These are phyloP conservation scores for Mya arenaria DNA, from an alignment of 1,140 invertebrate species.

Conservation along the genomic window DNA sequence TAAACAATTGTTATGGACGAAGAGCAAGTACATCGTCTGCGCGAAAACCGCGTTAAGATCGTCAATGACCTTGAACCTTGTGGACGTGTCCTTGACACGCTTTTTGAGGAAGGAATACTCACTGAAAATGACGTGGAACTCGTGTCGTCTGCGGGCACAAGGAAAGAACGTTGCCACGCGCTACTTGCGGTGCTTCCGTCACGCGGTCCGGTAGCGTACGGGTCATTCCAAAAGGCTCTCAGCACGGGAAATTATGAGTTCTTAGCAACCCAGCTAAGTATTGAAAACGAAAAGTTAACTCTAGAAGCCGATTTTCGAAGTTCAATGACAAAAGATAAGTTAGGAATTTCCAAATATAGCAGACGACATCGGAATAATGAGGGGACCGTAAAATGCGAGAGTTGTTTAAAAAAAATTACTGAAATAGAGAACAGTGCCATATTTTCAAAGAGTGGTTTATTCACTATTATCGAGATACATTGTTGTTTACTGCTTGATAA, in stretches of 20 bases:
- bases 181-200: conserved; percentile 30
- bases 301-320: too few relatives aligned
- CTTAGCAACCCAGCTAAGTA: conserved; percentile 6
- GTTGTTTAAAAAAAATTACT: not conserved
- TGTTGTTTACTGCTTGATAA: conserved; percentile 53
- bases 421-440: not conserved
- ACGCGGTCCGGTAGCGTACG: conserved; percentile 46
- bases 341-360: too few relatives aligned
- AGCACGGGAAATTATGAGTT: conserved; percentile 24
- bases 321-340: too few relatives aligned
- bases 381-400: conserved; percentile 19
- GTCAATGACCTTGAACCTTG: conserved; percentile 43
- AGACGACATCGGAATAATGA: too few relatives aligned
- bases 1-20: too few relatives aligned
- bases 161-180: conserved; percentile 44
- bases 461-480: not conserved
- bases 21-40: not conserved
- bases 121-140: conserved; percentile 52
- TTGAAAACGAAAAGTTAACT: not conserved
- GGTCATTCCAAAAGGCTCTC: conserved; percentile 47
- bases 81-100: conserved; percentile 22
- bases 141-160: conserved; percentile 25
- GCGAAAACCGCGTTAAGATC: conserved; percentile 24
- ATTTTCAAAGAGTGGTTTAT: not conserved
- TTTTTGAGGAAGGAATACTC: conserved; percentile 49